Evolutionary conservation across 2,888 invertebrate genomes (phyloP), one percentile per base, ranked within the genome.

Genomic region (Troides aeacus): DNA sequence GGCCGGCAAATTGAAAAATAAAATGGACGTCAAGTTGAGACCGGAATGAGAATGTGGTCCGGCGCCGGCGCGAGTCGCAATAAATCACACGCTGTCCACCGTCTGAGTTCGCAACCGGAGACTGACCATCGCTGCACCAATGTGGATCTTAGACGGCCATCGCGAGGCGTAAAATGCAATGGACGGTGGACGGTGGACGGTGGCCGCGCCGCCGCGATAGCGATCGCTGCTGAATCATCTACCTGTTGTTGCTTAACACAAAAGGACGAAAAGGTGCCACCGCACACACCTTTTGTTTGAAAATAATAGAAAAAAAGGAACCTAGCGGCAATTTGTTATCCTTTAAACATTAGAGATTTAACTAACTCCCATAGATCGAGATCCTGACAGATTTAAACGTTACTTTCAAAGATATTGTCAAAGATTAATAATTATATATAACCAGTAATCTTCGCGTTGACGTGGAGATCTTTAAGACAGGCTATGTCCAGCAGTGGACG

Each of bases 21-120:
- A 79, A 80, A 80, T 79, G 79, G 75, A 75, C 72, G 76, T 79
- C 81, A 79, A 82, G 80, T 81, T 80, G 75, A 79, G 77, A 78
- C 73, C 72, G 76, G 78, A 79, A 83, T 80, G 79, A 81, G 80
- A 78, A 81, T 76, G 66, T 66, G 68, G 64, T 59, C 71, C 78
- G 85, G 84, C 85, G 86, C 85, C 86, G 83, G 76, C 77, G 77
- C 73, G 74, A 78, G 76, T 58, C 73, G 72, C 75, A 76, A 84
- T 85, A 85, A 84, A 85, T 85, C 84, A 85, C 80, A 76, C 75
- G 50, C 69, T 68, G 72, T 71, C 70, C 64, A 61, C 61, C 30
- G 69, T 58, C 65, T 56, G 60, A 50, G 58, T 50, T 42, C 69
- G 73, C 62, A 18, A 50, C 66, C 36, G 56, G 69, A 74, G 74